Base-by-base conservation (phyloP, 2,888 invertebrate species). In the Sphaeridia pumilis region DNA sequence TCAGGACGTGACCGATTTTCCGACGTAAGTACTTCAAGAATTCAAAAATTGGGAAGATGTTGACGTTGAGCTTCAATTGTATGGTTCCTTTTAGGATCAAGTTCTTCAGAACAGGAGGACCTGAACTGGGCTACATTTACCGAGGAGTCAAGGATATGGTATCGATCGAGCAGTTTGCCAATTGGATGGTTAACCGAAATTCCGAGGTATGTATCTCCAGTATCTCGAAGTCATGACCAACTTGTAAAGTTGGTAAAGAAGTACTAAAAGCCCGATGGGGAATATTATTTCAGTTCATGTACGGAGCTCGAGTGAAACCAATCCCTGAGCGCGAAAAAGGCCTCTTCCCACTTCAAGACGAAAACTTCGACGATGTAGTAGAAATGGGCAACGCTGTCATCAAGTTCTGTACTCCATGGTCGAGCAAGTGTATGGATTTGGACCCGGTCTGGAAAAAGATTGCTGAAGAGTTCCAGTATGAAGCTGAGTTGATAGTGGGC, bases 361-460 rank as follows among this genome's bases (percentile, higher is more conserved):
- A 83, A 20, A 84, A 78, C 57, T 86, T 87, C 67, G 79, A 82
- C 58, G 78, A 81, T 64, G 80, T 81, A 68, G 74, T 87, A 0
- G 76, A 78, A 1, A 74, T 69, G 43, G 89, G 90, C 44, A 80
- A 82, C 66, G 84, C 87, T 70, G 92, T 93, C 69, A 76, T 93
- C 3, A 88, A 90, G 73, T 92, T 92, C 70, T 93, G 84, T 72
- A 87, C 87, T 1, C 89, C 92, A 0, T 92, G 92, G 92, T 92
- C 92, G 70, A 75, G 83, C 43, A 57, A 57, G 28, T 64, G 64
- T 45, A 61, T 60, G 60, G 64, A 77, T 69, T 71, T 92, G 65
- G 87, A 87, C 0, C 87, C 88, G 10, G 77, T 79, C 0, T 93
- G 92, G 92, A 82, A 87, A 31, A 78, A 84, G 49, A 71, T 93